These are phyloP conservation scores for Drosophila carrolli DNA, from an alignment of 1,140 invertebrate species.

Conservation along the genomic window DNA sequence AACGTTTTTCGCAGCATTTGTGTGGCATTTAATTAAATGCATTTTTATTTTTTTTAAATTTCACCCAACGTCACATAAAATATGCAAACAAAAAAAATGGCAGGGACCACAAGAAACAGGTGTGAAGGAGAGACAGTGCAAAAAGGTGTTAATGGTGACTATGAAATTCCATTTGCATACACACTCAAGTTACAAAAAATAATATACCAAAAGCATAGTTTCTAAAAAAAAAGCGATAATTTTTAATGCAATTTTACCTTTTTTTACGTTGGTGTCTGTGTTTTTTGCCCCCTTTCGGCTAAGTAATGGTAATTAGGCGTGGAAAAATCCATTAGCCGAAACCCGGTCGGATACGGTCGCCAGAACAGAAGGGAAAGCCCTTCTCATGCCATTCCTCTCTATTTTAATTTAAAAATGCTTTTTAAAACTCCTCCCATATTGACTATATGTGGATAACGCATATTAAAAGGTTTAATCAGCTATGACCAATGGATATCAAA, in stretches of 20 bases:
- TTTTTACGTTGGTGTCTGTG: conserved; percentile 19
- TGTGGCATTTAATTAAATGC: conserved; percentile 80
- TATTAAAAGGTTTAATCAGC: neutral
- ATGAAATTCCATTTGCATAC: conserved; percentile 80
- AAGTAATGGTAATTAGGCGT: conserved; percentile 80
- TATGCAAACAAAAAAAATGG: conserved; percentile 47
- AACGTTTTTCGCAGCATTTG: conserved; percentile 74
- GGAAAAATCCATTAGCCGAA: conserved; percentile 75
- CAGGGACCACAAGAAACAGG: conserved; percentile 51
- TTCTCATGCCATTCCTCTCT: neutral
- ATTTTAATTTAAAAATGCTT: neutral
- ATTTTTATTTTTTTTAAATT: conserved; percentile 61
- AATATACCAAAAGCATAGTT: conserved; percentile 53
- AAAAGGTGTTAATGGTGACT: conserved; percentile 82
- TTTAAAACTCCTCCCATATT: too few relatives aligned
- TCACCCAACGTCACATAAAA: conserved; percentile 68
- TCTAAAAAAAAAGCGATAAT: conserved; percentile 55
- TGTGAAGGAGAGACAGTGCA: conserved; percentile 55
- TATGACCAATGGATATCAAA: neutral
- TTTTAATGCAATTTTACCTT: conserved; percentile 73
- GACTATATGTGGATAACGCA: too few relatives aligned
- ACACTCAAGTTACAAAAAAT: conserved; percentile 44
- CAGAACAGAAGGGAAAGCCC: conserved; percentile 3
- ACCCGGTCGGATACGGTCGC: conserved; percentile 9
- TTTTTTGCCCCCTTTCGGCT: conserved; percentile 39